A percentile compares a stretch with the other conserved stretches of the same genome.
These are phyloP conservation scores for Yoshiicerus persimilis DNA, from an alignment of 1,140 invertebrate species.

Conservation along the genomic window DNA sequence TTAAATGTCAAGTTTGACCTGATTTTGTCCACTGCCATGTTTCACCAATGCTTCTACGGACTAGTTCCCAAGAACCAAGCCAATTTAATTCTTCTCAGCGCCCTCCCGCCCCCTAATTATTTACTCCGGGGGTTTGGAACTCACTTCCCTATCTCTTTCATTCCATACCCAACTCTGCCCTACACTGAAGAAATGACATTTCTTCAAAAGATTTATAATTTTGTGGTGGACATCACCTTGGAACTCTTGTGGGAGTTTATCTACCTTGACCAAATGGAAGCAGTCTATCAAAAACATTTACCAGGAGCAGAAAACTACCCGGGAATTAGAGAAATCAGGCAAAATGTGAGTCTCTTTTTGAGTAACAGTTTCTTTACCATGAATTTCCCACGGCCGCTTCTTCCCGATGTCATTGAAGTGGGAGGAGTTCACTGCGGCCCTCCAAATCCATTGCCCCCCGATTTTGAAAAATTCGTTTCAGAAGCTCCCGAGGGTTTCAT, in stretches of 20 bases:
- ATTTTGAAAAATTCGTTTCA: constrained; percentile 68
- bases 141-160: background rate
- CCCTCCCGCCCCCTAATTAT: background rate
- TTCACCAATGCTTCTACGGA: constrained; percentile 51
- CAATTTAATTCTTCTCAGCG: constrained; percentile 57
- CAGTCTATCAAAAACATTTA: background rate
- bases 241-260: background rate
- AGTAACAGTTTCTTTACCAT: constrained; percentile 61
- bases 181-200: constrained; percentile 62
- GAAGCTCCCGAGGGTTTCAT: constrained; percentile 70
- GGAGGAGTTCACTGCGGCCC: constrained; percentile 54
- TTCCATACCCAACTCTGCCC: constrained; percentile 27
- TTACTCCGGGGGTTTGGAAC: background rate
- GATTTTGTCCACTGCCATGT: constrained; percentile 60
- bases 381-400: constrained; percentile 56
- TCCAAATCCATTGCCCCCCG: constrained; percentile 48
- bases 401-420: constrained; percentile 60
- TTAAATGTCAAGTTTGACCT: constrained; percentile 62
- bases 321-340: constrained; percentile 56
- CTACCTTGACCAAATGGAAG: background rate
- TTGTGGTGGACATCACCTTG: background rate
- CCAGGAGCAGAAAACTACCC: constrained; percentile 41
- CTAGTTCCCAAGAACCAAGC: constrained; percentile 54
- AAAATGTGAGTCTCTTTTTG: constrained; percentile 58
- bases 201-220: constrained; percentile 62